Base-by-base conservation (phyloP, 2,797 vertebrate genomes). In the Sebastes iracundus region DNA sequence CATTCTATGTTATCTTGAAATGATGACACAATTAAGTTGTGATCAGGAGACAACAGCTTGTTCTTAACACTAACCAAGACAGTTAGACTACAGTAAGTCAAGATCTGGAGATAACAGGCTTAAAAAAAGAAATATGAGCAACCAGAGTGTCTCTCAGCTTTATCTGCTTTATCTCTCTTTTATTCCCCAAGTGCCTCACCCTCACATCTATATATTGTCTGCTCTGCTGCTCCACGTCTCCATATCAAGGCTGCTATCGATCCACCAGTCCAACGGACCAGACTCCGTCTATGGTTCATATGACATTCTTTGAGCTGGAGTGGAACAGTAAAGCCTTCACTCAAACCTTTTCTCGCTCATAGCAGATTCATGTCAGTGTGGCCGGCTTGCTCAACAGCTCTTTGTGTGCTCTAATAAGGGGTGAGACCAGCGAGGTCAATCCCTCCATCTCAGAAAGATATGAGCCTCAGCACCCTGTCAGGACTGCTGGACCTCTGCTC, bases 381-480 rank as follows among this genome's bases (percentile, higher is more conserved):
- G 22, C 58, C 16, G 7, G 68, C 71, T 18, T 6, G 27, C 61
- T 83, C 60, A 82, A 79, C 74, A 33, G 77, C 55, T 75, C 85
- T 84, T 86, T 88, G 81, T 86, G 32, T 86, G 35, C 71, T 87
- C 28, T 80, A 81, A 75, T 68, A 66, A 62, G 64, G 33, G 61
- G 5, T 11, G 22, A 72, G 70, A 58, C 5, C 35, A 28, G 38
- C 33, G 63, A 74, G 86, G 86, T 83, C 84, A 74, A 10, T 49
- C 65, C 52, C 30, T 65, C 58, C 62, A 55, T 77, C 28, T 63
- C 66, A 53, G 20, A 55, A 2, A 63, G 72, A 83, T 69, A 28
- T 49, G 38, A 67, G 61, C 58, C 7, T 1, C 73, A 64, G 63
- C 33, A 35, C 8, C 49, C 30, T 18, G 30, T 33, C 68, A 14